Conservation (phyloP, 2,888 invertebrate species). For the Zele albiditarsus region DNA sequence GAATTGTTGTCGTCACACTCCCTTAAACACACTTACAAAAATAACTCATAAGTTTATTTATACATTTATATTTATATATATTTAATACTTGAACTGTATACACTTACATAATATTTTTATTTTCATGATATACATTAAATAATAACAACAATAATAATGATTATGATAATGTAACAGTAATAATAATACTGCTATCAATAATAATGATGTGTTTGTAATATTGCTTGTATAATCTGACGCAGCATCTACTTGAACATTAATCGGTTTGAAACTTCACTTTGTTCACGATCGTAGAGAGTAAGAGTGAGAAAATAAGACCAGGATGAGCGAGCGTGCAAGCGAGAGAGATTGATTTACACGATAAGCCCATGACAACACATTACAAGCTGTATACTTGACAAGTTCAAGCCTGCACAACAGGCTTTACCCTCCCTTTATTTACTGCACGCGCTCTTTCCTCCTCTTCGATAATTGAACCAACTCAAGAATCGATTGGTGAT, state of each 20-base stretch:
- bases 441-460: not conserved
- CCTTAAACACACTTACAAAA: not conserved
- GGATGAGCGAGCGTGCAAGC: not conserved
- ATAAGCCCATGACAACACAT: not conserved
- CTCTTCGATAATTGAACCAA: not conserved
- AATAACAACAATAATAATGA: not conserved
- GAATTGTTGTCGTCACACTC: not conserved
- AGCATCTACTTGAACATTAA: not conserved
- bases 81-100: not conserved
- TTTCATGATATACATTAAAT: not conserved
- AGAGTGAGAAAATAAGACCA: not conserved
- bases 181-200: not conserved
- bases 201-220: not conserved
- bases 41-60: not conserved
- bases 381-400: not conserved
- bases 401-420: not conserved
- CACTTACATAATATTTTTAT: not conserved
- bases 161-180: not conserved
- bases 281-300: not conserved
- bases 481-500: not conserved
- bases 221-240: not conserved
- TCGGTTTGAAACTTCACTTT: constrained; percentile 11
- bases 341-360: not conserved
- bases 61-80: not conserved
- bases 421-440: too few species aligned